A percentile compares a stretch with the other conserved stretches of the same genome.
phyloP scores from a whole-genome alignment of 2,797 vertebrate genomes.

The Characodon lateralis region DNA sequence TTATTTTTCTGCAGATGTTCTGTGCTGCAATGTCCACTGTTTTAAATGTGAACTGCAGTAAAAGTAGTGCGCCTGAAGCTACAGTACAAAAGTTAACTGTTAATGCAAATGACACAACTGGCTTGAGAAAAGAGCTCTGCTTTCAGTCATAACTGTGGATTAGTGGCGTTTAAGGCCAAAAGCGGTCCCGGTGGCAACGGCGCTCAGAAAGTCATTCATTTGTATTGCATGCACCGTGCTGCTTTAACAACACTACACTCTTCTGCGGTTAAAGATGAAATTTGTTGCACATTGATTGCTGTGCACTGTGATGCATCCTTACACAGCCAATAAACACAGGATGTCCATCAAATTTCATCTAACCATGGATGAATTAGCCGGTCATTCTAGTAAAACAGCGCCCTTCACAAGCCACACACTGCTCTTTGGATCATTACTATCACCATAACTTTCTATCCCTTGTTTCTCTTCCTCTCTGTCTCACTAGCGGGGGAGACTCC shows the following conservation, averaged over 20 bases:
- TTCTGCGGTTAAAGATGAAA: not conserved
- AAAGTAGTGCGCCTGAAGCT: not conserved
- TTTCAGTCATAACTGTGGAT: not conserved
- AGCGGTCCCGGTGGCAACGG: not conserved
- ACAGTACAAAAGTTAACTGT: not conserved
- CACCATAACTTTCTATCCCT: not conserved
- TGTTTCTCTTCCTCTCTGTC: not conserved
- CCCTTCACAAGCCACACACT: not conserved
- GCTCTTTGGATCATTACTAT: not conserved
- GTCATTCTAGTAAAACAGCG: not conserved
- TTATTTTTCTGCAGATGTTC: not conserved
- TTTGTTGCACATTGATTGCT: not conserved
- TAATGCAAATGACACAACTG: not conserved
- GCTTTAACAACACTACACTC: not conserved
- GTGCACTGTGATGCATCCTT: not conserved
- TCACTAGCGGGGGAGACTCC: not conserved
- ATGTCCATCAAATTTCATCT: not conserved
- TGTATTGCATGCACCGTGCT: not conserved
- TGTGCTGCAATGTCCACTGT: not conserved
- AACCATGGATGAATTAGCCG: not conserved
- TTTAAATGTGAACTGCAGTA: no score
- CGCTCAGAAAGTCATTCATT: not conserved
- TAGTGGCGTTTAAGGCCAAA: not conserved
- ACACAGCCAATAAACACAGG: not conserved
- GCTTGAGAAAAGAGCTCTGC: not conserved